These are phyloP conservation scores for Cebus imitator DNA, from an alignment of 2,113 vertebrate genomes.

Conservation along the genomic window DNA sequence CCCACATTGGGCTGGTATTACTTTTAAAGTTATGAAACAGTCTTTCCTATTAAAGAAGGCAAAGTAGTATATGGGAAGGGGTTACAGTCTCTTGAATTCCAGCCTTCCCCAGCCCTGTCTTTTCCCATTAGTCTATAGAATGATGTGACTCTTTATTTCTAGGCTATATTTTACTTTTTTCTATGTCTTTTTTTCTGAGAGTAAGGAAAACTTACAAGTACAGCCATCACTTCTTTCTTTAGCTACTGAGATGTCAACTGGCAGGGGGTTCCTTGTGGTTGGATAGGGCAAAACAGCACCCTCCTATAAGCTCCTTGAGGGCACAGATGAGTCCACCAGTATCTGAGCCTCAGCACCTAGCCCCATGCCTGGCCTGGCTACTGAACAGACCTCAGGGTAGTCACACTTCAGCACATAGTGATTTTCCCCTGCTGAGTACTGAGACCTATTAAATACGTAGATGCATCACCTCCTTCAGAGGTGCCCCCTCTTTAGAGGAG, in stretches of 20 bases:
- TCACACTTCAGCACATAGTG: fast-evolving
- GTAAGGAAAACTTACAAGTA: background rate
- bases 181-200: background rate
- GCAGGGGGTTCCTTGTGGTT: background rate
- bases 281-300: background rate
- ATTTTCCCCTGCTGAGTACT: background rate
- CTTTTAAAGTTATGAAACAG: background rate
- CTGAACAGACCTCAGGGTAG: background rate
- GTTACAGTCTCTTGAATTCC: background rate
- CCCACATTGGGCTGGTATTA: background rate
- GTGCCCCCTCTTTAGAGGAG: background rate
- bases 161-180: background rate
- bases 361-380: background rate
- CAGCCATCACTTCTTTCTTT: background rate
- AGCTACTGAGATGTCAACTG: background rate
- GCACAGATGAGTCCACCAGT: background rate
- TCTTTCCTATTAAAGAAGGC: background rate
- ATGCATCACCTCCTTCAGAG: background rate
- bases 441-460: background rate
- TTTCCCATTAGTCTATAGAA: background rate
- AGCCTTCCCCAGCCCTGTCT: background rate
- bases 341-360: background rate
- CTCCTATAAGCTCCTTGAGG: background rate
- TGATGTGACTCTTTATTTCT: background rate
- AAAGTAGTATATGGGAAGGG: background rate